These are phyloP conservation scores for Dicerorhinus sumatrensis DNA, from an alignment of 2,113 vertebrate species.

Conservation along the genomic window DNA sequence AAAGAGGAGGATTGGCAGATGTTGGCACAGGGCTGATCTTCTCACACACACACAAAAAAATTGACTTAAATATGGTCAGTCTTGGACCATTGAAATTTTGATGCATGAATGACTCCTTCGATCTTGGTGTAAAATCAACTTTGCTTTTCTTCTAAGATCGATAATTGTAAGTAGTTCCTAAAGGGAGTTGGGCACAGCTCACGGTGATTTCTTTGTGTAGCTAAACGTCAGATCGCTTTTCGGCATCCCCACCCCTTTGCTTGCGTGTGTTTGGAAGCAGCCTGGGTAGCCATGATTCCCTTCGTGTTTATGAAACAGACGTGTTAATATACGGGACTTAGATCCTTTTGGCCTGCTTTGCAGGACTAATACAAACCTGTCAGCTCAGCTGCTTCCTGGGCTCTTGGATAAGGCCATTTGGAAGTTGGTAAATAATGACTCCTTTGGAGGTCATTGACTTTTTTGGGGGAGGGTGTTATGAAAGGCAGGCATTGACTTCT, in stretches of 20 bases:
- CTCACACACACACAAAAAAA: background rate
- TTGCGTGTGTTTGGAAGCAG: background rate
- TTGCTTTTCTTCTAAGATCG: slow-evolving; percentile 31
- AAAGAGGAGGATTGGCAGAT: no score
- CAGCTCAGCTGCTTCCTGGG: background rate
- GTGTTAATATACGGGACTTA: background rate
- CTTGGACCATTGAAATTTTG: slow-evolving; percentile 67
- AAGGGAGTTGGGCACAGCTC: slow-evolving; percentile 20
- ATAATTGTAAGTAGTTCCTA: slow-evolving; percentile 39
- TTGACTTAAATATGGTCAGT: slow-evolving; percentile 48
- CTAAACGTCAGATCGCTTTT: background rate
- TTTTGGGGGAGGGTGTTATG: background rate
- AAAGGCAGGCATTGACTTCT: slow-evolving; percentile 24
- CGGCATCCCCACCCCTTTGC: background rate
- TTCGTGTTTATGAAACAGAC: background rate
- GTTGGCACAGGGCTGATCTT: no score
- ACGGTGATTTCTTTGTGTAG: slow-evolving; percentile 42
- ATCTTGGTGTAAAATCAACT: slow-evolving; percentile 69
- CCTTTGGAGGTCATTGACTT: background rate
- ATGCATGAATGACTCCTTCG: slow-evolving; percentile 69
- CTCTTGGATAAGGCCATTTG: background rate
- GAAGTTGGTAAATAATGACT: background rate
- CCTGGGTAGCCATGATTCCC: slow-evolving; percentile 22
- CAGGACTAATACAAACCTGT: background rate
- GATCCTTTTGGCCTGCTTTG: background rate